Percentiles rank a stretch among this genome's conserved stretches.
phyloP scores from a whole-genome alignment of 1,140 invertebrate genomes.

The Popillia japonica region DNA sequence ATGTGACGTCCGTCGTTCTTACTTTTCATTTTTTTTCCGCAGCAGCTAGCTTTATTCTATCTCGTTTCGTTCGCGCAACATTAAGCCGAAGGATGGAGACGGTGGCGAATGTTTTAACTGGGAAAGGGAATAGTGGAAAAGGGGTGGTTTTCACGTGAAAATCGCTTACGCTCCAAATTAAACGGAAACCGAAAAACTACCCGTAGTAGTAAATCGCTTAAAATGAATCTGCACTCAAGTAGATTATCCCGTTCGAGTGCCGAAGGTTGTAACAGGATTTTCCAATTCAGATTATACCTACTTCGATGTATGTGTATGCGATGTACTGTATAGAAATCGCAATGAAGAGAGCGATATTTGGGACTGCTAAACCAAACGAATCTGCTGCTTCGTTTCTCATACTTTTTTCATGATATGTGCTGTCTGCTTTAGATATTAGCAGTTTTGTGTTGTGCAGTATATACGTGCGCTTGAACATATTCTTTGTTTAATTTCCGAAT shows the following conservation, averaged over 20 bases:
- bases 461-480: too few species aligned
- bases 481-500: too few species aligned
- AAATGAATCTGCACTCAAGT: slow-evolving; percentile 31
- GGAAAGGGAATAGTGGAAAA: background rate
- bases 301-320: background rate
- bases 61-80: background rate
- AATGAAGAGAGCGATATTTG: background rate
- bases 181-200: slow-evolving; percentile 29
- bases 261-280: slow-evolving; percentile 33
- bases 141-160: background rate
- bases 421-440: too few species aligned
- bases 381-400: too few species aligned
- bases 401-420: too few species aligned
- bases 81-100: background rate
- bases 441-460: too few species aligned
- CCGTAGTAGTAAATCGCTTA: slow-evolving; percentile 22
- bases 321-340: background rate
- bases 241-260: slow-evolving; percentile 23
- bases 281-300: slow-evolving; percentile 28
- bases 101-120: background rate
- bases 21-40: background rate
- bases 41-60: background rate
- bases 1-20: background rate
- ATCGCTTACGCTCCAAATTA: slow-evolving; percentile 25
- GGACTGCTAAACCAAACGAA: too few species aligned